phyloP scores from a whole-genome alignment of 2,797 vertebrate species.

The Gephyroberyx darwinii region DNA sequence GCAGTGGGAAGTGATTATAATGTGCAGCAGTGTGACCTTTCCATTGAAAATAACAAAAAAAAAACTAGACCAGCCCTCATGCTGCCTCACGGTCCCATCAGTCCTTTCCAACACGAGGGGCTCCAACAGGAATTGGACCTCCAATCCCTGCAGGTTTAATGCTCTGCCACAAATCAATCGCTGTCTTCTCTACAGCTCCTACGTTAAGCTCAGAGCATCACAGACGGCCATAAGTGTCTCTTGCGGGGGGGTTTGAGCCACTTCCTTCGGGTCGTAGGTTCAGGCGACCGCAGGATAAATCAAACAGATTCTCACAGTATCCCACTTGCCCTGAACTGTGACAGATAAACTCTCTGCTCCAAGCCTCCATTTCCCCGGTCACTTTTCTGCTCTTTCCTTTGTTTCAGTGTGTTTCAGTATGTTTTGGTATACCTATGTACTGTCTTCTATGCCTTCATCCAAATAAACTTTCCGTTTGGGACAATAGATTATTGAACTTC shows the following conservation, averaged over 20 bases:
- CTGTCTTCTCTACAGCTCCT: constrained; percentile 25
- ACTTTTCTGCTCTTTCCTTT: no score
- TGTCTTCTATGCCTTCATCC: no score
- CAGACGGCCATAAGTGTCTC: neutral
- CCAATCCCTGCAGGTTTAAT: constrained; percentile 25
- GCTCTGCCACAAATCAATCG: constrained; percentile 42
- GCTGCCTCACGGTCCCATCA: neutral
- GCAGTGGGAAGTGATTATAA: neutral
- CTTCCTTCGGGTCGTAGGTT: constrained; percentile 5
- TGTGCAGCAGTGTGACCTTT: neutral
- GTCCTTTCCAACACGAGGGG: neutral
- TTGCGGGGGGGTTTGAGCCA: constrained; percentile 3
- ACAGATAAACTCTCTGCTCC: no score
- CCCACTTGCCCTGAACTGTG: neutral
- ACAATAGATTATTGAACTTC: no score
- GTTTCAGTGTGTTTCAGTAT: no score
- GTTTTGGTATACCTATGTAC: no score
- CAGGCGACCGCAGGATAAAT: constrained; percentile 1
- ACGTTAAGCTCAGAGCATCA: constrained; percentile 7
- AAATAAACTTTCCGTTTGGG: no score
- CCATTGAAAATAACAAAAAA: neutral
- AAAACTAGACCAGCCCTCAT: neutral
- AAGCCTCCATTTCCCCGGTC: no score
- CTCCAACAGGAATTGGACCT: constrained; percentile 13
- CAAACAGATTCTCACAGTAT: constrained; percentile 9